Conservation (phyloP, 2,113 vertebrate genomes). For the Pseudorhombus dupliciocellatus region DNA sequence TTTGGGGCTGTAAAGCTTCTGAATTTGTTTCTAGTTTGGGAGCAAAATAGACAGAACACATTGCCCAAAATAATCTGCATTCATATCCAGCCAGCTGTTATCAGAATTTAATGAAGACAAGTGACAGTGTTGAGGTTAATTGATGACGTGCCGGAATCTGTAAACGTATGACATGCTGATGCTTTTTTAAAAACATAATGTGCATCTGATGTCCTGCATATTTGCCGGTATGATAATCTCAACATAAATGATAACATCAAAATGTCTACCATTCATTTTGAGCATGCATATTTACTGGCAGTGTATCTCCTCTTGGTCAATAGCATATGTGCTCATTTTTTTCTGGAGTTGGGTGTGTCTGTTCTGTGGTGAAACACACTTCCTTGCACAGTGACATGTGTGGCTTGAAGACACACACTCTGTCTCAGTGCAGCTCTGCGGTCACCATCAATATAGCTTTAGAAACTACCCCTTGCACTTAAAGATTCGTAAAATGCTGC, state of each 20-base stretch:
- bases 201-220: neutral
- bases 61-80: too few species aligned
- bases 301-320: neutral
- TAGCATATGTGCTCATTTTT: constrained; percentile 9
- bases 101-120: too few species aligned
- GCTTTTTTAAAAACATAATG: neutral
- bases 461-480: constrained; percentile 19
- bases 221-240: neutral
- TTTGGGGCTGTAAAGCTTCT: too few species aligned
- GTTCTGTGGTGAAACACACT: constrained; percentile 33
- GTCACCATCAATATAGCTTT: constrained; percentile 9
- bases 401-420: neutral
- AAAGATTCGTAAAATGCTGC: constrained; percentile 24
- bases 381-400: constrained; percentile 23
- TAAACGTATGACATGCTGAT: neutral
- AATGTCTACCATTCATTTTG: neutral
- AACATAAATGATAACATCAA: neutral
- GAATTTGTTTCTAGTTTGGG: too few species aligned
- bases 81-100: too few species aligned
- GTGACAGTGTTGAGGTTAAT: too few species aligned
- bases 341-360: constrained; percentile 44
- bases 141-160: neutral
- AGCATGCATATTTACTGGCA: neutral
- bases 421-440: constrained; percentile 4
- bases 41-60: too few species aligned